Percentiles rank a stretch among this genome's conserved stretches.
phyloP scores from a whole-genome alignment of 2,888 invertebrate species.

The Chrysolina americana region DNA sequence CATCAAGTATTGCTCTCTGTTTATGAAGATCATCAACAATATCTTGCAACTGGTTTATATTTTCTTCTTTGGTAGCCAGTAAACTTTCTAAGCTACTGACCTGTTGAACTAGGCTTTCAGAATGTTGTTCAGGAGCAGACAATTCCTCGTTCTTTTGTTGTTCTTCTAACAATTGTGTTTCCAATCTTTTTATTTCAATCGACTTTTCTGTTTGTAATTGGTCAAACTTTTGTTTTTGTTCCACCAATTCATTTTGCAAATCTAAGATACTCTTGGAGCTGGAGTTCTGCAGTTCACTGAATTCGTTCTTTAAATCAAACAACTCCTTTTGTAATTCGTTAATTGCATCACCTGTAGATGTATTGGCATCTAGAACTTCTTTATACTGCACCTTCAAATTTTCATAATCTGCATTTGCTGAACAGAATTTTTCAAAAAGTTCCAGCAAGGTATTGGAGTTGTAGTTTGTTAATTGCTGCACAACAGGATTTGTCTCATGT shows the following conservation, averaged over 20 bases:
- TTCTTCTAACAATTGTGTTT: slow-evolving; percentile 51
- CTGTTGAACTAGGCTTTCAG: slow-evolving; percentile 30
- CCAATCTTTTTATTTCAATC: slow-evolving; percentile 49
- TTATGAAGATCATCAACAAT: slow-evolving; percentile 40
- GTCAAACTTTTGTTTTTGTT: slow-evolving; percentile 44
- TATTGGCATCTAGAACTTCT: slow-evolving; percentile 6
- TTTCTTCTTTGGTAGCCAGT: slow-evolving; percentile 41
- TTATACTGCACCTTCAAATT: neutral
- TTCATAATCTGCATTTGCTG: neutral
- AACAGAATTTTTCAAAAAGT: slow-evolving; percentile 22
- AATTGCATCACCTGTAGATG: slow-evolving; percentile 19
- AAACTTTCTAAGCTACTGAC: slow-evolving; percentile 36
- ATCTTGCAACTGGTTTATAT: slow-evolving; percentile 44
- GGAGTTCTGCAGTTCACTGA: slow-evolving; percentile 33
- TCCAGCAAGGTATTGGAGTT: slow-evolving; percentile 21
- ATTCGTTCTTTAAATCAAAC: slow-evolving; percentile 22
- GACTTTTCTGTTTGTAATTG: slow-evolving; percentile 53
- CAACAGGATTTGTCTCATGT: slow-evolving; percentile 15
- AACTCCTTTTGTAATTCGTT: slow-evolving; percentile 29
- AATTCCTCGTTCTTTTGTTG: slow-evolving; percentile 53
- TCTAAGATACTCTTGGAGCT: slow-evolving; percentile 56
- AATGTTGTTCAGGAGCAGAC: neutral
- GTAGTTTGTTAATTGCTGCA: slow-evolving; percentile 30
- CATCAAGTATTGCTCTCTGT: slow-evolving; percentile 43
- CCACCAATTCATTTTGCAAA: slow-evolving; percentile 48